Evolutionary conservation across 2,113 vertebrate genomes (phyloP).

Genomic region (Ornithorhynchus anatinus): DNA sequence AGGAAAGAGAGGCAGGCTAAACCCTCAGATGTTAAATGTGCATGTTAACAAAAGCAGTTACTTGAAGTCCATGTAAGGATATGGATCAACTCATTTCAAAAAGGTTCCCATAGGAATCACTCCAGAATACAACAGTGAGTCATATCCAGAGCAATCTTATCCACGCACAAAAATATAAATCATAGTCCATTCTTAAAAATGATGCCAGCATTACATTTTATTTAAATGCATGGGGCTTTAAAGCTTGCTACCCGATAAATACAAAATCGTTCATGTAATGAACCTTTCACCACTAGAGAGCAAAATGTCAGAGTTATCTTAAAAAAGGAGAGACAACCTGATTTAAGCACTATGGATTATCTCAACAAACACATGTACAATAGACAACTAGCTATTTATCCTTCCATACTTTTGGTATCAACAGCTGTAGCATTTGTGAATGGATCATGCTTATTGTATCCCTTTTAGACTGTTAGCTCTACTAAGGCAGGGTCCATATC

Average conservation of each 20-base stretch:
- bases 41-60: slow-evolving; percentile 58
- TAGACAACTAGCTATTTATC: too few species aligned
- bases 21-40: slow-evolving; percentile 58
- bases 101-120: slow-evolving; percentile 75
- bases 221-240: slow-evolving; percentile 72
- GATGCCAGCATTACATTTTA: slow-evolving; percentile 68
- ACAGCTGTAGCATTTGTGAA: too few species aligned
- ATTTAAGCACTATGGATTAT: too few species aligned
- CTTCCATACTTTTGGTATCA: too few species aligned
- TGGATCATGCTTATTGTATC: too few species aligned
- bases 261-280: slow-evolving; percentile 37
- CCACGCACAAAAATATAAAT: slow-evolving; percentile 74
- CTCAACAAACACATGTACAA: too few species aligned
- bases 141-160: slow-evolving; percentile 74
- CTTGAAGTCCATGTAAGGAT: slow-evolving; percentile 74
- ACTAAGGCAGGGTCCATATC: too few species aligned
- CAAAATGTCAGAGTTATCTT: too few species aligned
- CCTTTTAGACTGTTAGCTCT: too few species aligned
- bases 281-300: slow-evolving; percentile 43
- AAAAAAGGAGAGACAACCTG: too few species aligned
- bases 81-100: slow-evolving; percentile 64
- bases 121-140: slow-evolving; percentile 70
- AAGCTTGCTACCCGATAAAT: slow-evolving; percentile 65
- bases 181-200: slow-evolving; percentile 72
- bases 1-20: slow-evolving; percentile 50